Percentiles rank a stretch among this genome's conserved stretches.
Evolutionary conservation across 2,113 vertebrate genomes (phyloP).

Genomic region (Zosterops japonicus): DNA sequence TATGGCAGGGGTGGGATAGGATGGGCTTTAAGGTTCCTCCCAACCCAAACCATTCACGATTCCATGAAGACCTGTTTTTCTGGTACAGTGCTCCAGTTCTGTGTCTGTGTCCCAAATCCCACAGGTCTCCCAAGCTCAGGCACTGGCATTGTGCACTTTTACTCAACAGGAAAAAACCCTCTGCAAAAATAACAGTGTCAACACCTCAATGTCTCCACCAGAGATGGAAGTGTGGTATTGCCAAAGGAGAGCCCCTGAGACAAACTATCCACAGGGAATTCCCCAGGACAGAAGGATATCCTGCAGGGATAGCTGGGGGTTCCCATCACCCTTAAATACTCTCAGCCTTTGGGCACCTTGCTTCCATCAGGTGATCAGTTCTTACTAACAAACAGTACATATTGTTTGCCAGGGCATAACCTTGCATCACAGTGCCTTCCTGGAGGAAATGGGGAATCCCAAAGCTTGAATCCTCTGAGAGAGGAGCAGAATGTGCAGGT

Average conservation of each 20-base stretch:
- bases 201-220: neutral
- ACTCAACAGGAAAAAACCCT: neutral
- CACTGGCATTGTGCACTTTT: neutral
- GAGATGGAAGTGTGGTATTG: neutral
- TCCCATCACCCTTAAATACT: neutral
- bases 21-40: neutral
- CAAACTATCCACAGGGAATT: neutral
- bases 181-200: neutral
- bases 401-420: neutral
- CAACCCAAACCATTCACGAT: neutral
- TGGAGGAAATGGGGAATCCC: neutral
- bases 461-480: neutral
- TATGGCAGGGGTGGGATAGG: fast-evolving
- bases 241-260: neutral
- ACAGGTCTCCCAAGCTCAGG: neutral
- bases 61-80: neutral
- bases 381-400: neutral
- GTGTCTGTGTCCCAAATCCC: neutral
- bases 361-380: neutral
- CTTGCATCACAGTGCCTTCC: neutral
- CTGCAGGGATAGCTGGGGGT: neutral
- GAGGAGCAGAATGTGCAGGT: neutral
- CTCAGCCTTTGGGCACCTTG: neutral
- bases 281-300: neutral
- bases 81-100: neutral